Base-by-base conservation (phyloP, 2,797 vertebrate species). In the Pogoniulus pusillus region DNA sequence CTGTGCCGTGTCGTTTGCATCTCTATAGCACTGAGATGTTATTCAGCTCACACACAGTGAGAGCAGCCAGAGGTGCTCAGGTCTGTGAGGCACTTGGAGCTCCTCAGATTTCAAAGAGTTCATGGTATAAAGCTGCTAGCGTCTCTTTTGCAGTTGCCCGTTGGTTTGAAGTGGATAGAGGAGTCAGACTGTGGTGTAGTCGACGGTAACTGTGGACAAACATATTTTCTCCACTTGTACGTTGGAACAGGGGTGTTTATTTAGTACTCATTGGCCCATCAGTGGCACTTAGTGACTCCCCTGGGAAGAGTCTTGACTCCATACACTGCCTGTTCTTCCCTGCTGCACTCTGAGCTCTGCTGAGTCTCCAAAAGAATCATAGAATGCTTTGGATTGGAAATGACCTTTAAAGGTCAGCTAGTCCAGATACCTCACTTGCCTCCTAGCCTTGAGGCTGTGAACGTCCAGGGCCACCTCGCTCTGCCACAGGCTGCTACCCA, bases 161-260 rank as follows among this genome's bases (percentile, higher is more conserved):
- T 6, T 17, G 51, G 2, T 41, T 23, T 62, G 71, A 20, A 23
- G 58, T 3, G 23, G n/a, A 37, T 41, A 55, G 39, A 12, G 41
- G 20, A 79, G 43, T 55, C 37, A 29, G 4, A 11, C 18, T 55
- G 64, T 12, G 15, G 6, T 30, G 9, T 1, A 24, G 30, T 37
- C 8, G 5, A 13, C 9, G 10, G 37, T 47, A 39, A 62, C 45
- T 23, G 16, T 9, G 3, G 10, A 1, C 32, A 45, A 49, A 35
- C 0, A 0, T 3, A 0, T 26, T 73, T 63, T 59, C 5, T 17
- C 18, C 12, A 0, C 9, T 12, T 22, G 9, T 4, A 16, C n/a
- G 1, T 1, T 29, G 39, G 43, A 53, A 27, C 73, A 74, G 23
- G 2, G 8, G 8, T 1, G 26, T 24, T 19, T 37, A 3, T 26